Evolutionary conservation across 2,888 invertebrate species (phyloP), one percentile per base, ranked within the genome.

Genomic region (Sinohyriopsis cumingii): DNA sequence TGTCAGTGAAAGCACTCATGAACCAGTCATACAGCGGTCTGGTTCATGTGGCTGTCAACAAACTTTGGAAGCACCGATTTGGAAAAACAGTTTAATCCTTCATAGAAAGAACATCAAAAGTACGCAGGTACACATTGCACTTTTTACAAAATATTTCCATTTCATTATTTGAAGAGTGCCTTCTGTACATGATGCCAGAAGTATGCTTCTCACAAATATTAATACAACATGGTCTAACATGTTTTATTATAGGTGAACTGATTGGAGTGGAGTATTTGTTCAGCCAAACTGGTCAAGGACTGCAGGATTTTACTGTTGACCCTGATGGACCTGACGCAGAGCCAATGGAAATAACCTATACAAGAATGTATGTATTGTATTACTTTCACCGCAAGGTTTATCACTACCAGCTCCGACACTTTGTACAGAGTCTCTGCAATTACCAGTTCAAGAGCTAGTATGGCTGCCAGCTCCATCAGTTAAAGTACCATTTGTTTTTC

Each of bases 251-350:
- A 55, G 76, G 71, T 12, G 73, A 76, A 55, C 53, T 69, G 54
- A 68, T 71, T 18, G 71, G 71, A 22, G 71, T 72, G 22, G 74
- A 76, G 66, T 76, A 75, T 45, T 70, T 76, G 18, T 76, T 68
- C 59, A 64, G 22, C 55, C 71, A 71, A 65, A 72, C 72, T 59
- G n/a, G n/a, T n/a, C n/a, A n/a, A n/a, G n/a, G n/a, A n/a, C n/a
- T n/a, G n/a, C n/a, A n/a, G 67, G 67, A 33, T 22, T 57, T 61
- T 28, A 61, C 59, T 24, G 5, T 15, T 54, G n/a, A 63, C 67
- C 20, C 25, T 5, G n/a, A 19, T 63, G 12, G 59, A 63, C 20
- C 60, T 67, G n/a, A 63, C 66, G 59, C 45, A 65, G 22, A 63
- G 57, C 5, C 20, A 65, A 28, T 19, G 45, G 59, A 45, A 20